Conservation (phyloP, 1,140 invertebrate genomes). For the Neodiprion fabricii region DNA sequence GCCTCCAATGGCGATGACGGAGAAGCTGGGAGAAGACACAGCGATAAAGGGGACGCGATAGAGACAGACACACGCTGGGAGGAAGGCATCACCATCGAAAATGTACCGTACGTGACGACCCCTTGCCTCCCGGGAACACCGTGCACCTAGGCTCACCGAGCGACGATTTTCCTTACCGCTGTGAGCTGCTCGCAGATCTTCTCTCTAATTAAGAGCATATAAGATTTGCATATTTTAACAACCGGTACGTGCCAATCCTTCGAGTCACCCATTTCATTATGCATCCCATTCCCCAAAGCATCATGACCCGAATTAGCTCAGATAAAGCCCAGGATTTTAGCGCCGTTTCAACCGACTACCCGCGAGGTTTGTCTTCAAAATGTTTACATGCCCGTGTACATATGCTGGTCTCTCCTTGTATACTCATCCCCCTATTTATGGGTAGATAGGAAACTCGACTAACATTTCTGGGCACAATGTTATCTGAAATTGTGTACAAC, state of each 20-base stretch:
- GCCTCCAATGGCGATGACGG: not conserved
- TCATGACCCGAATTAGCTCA: constrained; percentile 7
- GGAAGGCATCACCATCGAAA: constrained; percentile 8
- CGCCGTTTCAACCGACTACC: constrained; percentile 1
- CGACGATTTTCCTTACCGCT: not conserved
- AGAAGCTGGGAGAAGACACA: not conserved
- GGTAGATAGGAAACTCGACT: too few species aligned
- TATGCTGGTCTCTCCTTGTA: too few species aligned
- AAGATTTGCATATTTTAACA: constrained; percentile 16
- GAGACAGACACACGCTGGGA: not conserved
- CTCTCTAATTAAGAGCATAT: constrained; percentile 8
- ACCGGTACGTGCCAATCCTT: constrained; percentile 14
- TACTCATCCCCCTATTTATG: too few species aligned
- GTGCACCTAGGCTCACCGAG: not conserved
- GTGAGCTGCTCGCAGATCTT: not conserved
- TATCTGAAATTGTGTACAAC: not conserved
- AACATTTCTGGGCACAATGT: not conserved
- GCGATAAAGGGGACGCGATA: not conserved
- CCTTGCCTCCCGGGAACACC: not conserved
- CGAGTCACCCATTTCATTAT: constrained; percentile 12
- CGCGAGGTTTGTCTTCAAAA: not conserved
- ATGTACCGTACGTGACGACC: constrained; percentile 7
- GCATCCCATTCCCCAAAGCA: constrained; percentile 2
- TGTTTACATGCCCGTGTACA: not conserved
- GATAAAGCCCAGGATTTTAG: not conserved